Evolutionary conservation across 2,797 vertebrate genomes (phyloP).

Genomic region (Aphelocoma californica): DNA sequence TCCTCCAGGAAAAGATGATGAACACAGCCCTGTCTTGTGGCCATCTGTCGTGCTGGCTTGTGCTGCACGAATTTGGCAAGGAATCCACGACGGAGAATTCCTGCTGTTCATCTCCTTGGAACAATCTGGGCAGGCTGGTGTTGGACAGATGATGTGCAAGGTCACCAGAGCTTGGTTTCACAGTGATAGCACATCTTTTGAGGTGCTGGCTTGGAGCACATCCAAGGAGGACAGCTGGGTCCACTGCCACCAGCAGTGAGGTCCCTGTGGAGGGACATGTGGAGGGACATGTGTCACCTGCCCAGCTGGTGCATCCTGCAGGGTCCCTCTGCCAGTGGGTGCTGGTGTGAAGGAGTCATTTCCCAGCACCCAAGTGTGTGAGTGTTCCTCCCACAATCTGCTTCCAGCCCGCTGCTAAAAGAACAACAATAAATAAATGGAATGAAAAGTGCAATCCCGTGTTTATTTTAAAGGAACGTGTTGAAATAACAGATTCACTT

Average conservation of each 20-base stretch:
- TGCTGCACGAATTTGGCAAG: neutral
- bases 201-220: neutral
- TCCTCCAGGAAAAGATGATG: neutral
- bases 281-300: neutral
- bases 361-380: neutral
- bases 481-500: conserved; percentile 45
- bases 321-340: neutral
- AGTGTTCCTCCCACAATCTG: neutral
- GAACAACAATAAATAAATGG: conserved; percentile 41
- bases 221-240: neutral
- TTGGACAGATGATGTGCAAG: neutral
- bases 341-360: neutral
- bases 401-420: neutral
- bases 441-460: neutral
- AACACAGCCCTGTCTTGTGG: neutral
- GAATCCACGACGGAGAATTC: neutral
- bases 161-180: neutral
- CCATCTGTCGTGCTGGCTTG: neutral
- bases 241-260: neutral
- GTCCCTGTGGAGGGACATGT: fast-evolving
- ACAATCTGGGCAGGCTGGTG: neutral
- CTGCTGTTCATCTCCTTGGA: neutral
- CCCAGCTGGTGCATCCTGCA: fast-evolving
- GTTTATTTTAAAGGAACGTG: conserved; percentile 49
- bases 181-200: fast-evolving